Base-by-base conservation (phyloP, 2,797 vertebrate species). In the Rousettus madagascariensis region DNA sequence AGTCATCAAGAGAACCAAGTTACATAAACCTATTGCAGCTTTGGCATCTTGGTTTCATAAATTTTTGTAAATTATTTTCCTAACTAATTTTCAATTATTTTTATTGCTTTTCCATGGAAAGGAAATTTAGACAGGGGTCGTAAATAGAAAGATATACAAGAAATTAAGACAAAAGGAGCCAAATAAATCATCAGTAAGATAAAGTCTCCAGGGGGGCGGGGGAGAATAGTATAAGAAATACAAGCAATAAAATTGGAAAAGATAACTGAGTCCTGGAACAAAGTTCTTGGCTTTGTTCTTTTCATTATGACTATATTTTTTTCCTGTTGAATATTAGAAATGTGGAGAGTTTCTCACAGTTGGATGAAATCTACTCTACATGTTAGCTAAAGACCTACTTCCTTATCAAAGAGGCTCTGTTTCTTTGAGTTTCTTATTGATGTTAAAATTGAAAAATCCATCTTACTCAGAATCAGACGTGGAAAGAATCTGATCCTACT, bases 171-270 rank as follows among this genome's bases (percentile, higher is more conserved):
- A 88, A 66, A 95, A n/a, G n/a, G 36, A 92, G 15, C 17, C 57
- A 74, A 57, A 78, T 88, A 85, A 94, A 84, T 95, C 38, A 68
- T 90, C 90, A 46, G 24, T 94, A 91, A 75, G 33, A 69, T 71
- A 89, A 0, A 0, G n/a, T 93, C 69, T 88, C 38, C 68, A 30
- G 51, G 11, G 75, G 4, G 19, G 22, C 3, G 2, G 19, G 22
- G 5, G 13, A 8, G 38, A 30, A 53, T 28, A 72, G 12, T 30
- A 71, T 49, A 61, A 88, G 24, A 94, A 33, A 66, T 30, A 68
- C 57, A 72, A 79, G 11, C 24, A 51, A 68, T 57, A 53, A 79
- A 91, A 77, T 41, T 78, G n/a, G 63, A 61, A 92, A 55, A 86
- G 71, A 53, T 69, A 94, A 89, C 20, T 53, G 41, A 63, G 46